Base-by-base conservation (phyloP, 1,140 invertebrate species). In the Thaumetopoea pityocampa region DNA sequence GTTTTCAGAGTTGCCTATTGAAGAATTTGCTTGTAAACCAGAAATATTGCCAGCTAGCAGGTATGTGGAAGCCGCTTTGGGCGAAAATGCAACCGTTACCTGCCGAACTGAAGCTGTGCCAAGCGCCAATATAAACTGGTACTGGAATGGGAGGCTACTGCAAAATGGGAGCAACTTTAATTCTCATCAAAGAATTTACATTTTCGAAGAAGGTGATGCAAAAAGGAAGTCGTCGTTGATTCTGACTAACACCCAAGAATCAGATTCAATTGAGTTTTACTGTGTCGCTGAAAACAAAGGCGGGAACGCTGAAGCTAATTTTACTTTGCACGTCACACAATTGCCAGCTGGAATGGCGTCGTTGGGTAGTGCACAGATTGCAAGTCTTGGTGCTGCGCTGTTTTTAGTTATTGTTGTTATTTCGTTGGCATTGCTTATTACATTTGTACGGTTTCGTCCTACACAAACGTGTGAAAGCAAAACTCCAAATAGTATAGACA, bases 281-380 rank as follows among this genome's bases (percentile, higher is more conserved):
- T 98, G 96, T 74, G 90, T 95, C 0, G 95, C 95, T 7, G 93
- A 96, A 65, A 98, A 98, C 77, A 89, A 92, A 35, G 96, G 94
- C 5, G 97, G 97, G 1, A 94, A 91, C 64, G 93, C 94, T n/a
- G 93, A 96, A 83, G 92, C 94, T 1, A 97, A 97, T 70, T 96
- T 96, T 61, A 96, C 95, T 4, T 85, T 97, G 5, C 91, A 94
- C 62, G 92, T 97, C 17, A 90, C 91, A 15, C 87, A 93, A 61
- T 86, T 90, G 22, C 88, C 92, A 5, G 90, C 91, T 3, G 93
- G 92, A 12, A 92, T 94, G 85, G 92, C 92, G 0, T 91, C 92
- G 0, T 76, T 96, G 7, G 93, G 92, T 4, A 93, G 92, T 34
- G 92, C 93, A 1, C 93, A 96, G 66, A 95, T 96, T 44, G 93